phyloP scores from a whole-genome alignment of 2,888 invertebrate genomes.

The Nomada hirtipes region DNA sequence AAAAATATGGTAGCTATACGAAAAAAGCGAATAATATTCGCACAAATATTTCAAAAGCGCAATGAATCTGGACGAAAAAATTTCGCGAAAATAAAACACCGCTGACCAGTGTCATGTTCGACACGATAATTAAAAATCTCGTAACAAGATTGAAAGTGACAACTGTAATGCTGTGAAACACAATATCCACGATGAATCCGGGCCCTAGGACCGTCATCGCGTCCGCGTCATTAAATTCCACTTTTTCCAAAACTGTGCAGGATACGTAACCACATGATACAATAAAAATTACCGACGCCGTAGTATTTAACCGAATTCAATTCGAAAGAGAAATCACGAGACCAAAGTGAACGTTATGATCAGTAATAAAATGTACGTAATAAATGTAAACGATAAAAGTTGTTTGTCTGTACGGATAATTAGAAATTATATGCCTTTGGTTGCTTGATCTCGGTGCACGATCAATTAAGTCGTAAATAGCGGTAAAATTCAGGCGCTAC shows the following conservation, averaged over 20 bases:
- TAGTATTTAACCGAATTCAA: background rate
- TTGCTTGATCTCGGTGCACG: background rate
- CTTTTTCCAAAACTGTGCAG: constrained; percentile 38
- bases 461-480: constrained; percentile 9
- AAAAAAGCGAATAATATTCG: too few relatives aligned
- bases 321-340: background rate
- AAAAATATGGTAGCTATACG: background rate
- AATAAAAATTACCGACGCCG: too few relatives aligned
- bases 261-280: background rate
- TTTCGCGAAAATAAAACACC: constrained; percentile 21
- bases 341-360: background rate
- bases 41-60: background rate
- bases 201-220: constrained; percentile 3
- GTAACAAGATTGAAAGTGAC: constrained; percentile 66
- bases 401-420: background rate
- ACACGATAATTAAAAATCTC: constrained; percentile 74
- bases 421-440: constrained; percentile 10
- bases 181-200: constrained; percentile 71
- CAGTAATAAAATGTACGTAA: constrained; percentile 2
- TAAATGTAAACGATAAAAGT: constrained; percentile 15
- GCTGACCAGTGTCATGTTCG: constrained; percentile 54
- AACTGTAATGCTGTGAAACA: constrained; percentile 69
- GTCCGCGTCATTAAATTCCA: constrained; percentile 33
- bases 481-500: background rate
- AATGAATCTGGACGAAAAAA: background rate